Base-by-base conservation (phyloP, 2,113 vertebrate species). In the Columba janthina region DNA sequence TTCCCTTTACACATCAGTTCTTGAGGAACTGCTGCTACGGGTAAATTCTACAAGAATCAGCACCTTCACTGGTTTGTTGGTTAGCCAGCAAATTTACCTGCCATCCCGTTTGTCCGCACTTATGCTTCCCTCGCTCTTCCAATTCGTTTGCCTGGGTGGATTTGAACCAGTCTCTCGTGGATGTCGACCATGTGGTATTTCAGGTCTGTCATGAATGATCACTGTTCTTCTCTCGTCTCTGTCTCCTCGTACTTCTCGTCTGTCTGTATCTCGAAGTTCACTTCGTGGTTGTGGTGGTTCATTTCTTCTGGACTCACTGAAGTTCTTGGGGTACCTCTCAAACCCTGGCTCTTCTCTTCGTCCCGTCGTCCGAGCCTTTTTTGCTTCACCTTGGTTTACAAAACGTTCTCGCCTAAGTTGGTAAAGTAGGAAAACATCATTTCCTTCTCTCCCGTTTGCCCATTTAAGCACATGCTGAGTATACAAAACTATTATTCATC, bases 311-410 rank as follows among this genome's bases (percentile, higher is more conserved):
- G 99, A 98, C 2, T 98, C 97, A 21, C 98, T 98, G 87, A 99
- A 99, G 94, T 91, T 98, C 97, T 99, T 99, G 16, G 99, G 98
- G 56, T 99, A 99, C 62, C 99, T 88, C 90, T 99, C 99, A 89
- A 99, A 99, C 26, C 98, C 97, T 0, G 99, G 96, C 50, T 98
- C 97, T 66, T 99, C 99, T 80, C 99, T 98, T 65, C 98, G 98
- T 48, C 98, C 97, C 40, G 98, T 96, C 7, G 98, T 98, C 3
- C 99, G 98, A 81, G 96, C 96, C 97, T 99, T 99, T 90, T 99
- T 99, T 5, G 97, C 98, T 38, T 99, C 99, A 20, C 98, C 98
- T 93, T 99, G 99, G 48, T 97, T 97, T 20, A 99, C 98, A 95
- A 99, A 99, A 46, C 99, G 98, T 70, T 98, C 99, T 57, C 99